Conservation (phyloP, 2,113 vertebrate genomes). For the Octodon degus region DNA sequence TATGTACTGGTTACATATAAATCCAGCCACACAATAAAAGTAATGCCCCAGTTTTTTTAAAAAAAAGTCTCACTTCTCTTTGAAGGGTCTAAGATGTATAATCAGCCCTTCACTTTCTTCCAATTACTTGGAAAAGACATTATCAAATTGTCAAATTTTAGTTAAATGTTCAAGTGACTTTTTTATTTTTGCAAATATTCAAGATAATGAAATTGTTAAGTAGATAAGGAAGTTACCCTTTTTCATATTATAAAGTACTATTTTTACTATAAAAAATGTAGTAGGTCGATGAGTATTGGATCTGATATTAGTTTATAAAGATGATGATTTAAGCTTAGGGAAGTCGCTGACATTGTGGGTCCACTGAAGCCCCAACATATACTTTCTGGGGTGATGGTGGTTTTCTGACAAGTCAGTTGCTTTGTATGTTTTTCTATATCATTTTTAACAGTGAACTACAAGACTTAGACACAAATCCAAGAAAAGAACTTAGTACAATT, state of each 20-base stretch:
- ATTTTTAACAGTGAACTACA: background rate
- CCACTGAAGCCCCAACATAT: background rate
- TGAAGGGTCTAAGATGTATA: background rate
- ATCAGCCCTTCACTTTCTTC: background rate
- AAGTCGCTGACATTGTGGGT: background rate
- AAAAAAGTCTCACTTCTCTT: constrained; percentile 1
- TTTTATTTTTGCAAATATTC: constrained; percentile 16
- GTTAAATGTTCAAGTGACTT: background rate
- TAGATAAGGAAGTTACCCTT: background rate
- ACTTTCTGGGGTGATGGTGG: background rate
- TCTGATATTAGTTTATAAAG: constrained; percentile 4
- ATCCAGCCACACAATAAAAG: constrained; percentile 47
- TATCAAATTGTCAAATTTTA: constrained; percentile 13
- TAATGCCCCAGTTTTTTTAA: background rate
- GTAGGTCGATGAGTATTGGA: background rate
- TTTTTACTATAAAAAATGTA: background rate
- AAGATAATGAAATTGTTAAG: background rate
- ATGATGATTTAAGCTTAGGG: background rate
- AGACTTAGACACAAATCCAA: background rate
- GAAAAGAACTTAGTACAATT: background rate
- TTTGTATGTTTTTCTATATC: background rate
- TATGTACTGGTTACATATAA: background rate
- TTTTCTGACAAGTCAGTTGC: background rate
- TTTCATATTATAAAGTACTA: background rate
- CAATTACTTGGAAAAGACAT: background rate